Evolutionary conservation across 2,888 invertebrate species (phyloP).

Genomic region (Desoria tigrina): DNA sequence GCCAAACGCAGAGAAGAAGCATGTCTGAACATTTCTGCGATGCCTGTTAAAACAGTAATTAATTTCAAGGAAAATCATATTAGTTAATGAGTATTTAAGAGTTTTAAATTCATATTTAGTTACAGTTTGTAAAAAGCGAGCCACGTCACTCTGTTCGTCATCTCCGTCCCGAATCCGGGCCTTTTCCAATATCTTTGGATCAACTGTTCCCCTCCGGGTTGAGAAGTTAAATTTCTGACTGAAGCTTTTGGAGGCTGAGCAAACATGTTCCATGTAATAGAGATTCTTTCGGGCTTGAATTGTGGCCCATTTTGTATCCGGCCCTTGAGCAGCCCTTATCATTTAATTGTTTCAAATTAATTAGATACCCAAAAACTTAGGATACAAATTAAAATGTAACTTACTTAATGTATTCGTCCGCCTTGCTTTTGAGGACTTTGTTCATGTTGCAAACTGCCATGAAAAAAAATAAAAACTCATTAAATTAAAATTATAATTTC

Average conservation of each 20-base stretch:
- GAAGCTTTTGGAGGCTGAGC: slow-evolving; percentile 40
- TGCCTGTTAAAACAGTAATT: no score
- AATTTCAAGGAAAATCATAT: no score
- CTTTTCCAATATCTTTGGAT: slow-evolving; percentile 24
- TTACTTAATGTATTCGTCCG: slow-evolving; percentile 18
- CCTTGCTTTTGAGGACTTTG: slow-evolving; percentile 35
- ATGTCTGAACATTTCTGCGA: slow-evolving; percentile 76
- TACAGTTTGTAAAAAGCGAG: slow-evolving; percentile 36
- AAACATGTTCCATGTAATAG: slow-evolving; percentile 44
- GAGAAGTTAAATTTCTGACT: slow-evolving; percentile 44
- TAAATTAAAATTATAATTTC: no score
- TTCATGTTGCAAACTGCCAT: slow-evolving; percentile 46
- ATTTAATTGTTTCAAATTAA: no score
- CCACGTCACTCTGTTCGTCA: slow-evolving; percentile 35
- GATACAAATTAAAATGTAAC: no score
- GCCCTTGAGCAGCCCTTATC: slow-evolving; percentile 31
- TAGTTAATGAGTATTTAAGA: no score
- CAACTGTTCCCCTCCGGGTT: slow-evolving; percentile 24
- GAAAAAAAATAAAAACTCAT: no score
- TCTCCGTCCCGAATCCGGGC: slow-evolving; percentile 31
- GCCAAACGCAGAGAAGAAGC: slow-evolving; percentile 71
- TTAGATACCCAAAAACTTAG: no score
- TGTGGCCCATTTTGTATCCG: slow-evolving; percentile 9
- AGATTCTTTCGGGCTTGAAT: slow-evolving; percentile 36
- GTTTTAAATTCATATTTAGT: no score